Percentiles rank a stretch among this genome's conserved stretches.
phyloP scores from a whole-genome alignment of 1,140 invertebrate genomes.

The Chrysopa pallens region DNA sequence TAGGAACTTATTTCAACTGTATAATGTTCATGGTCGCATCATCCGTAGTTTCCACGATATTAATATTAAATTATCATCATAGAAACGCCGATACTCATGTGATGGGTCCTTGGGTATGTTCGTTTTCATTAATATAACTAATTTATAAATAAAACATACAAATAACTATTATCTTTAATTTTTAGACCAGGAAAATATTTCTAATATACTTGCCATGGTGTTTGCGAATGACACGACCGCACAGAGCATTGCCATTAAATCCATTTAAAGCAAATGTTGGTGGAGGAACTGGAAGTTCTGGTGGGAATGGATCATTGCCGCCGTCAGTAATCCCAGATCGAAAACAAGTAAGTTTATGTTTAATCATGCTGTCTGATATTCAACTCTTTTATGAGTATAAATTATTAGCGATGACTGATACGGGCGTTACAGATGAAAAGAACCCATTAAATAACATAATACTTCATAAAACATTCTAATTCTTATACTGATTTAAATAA shows the following conservation, averaged over 20 bases:
- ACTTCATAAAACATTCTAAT: too few species aligned
- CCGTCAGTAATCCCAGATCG: neutral
- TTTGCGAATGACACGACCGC: neutral
- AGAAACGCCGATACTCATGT: conserved; percentile 89
- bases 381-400: too few species aligned
- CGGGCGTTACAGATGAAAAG: too few species aligned
- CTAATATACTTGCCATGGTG: neutral
- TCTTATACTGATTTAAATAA: too few species aligned
- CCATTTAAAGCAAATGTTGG: neutral
- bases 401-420: too few species aligned
- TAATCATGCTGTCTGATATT: too few species aligned
- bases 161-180: neutral
- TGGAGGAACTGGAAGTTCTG: neutral
- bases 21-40: conserved; percentile 99
- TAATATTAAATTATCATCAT: conserved; percentile 97
- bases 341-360: neutral
- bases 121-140: neutral
- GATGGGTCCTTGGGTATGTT: conserved; percentile 90
- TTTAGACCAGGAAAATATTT: neutral
- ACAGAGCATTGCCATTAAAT: neutral
- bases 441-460: too few species aligned
- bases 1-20: conserved; percentile 98
- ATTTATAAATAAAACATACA: neutral
- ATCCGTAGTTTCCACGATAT: conserved; percentile 92
- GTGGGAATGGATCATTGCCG: neutral